Evolutionary conservation across 2,888 invertebrate species (phyloP), one percentile per base, ranked within the genome.

Genomic region (Arrhopalites spinosus): DNA sequence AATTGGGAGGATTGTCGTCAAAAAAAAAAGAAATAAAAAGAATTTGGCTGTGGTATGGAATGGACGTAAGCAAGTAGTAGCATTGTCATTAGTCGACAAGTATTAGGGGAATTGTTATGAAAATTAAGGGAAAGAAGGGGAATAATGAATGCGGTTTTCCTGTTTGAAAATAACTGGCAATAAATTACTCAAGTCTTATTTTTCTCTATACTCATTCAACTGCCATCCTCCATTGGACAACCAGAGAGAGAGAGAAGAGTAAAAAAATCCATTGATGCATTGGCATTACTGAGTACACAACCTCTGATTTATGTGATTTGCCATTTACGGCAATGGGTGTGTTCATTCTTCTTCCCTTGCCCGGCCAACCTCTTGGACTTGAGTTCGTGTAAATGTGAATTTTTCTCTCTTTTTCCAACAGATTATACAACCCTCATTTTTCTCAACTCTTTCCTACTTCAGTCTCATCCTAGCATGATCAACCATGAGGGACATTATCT

Each of bases 291-390:
- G 70, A 70, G 70, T 70, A 70, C 70, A 70, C 70, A 70, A 70
- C 56, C 70, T 56, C 70, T 70, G 70, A 70, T 70, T 70, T 70
- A 70, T 70, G 70, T 70, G 53, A 70, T 70, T 70, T 70, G 70
- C 70, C 70, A 70, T 70, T 70, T 70, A 70, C 56, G 70, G 70
- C 25, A 70, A 30, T 70, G 70, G 70, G 70, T 70, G 70, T 70
- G 70, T 70, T 53, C 70, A 25, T 29, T 30, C 30, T 70, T 29
- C 27, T 50, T 53, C 29, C 53, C 50, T 69, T 69, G 23, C 68
- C 68, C 66, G 27, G 50, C 29, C 50, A 20, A 43, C 50, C 50
- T 68, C 47, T 47, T 56, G 1, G 47, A 3, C 23, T 68, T 1
- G 27, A 20, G 66, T 53, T 70, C 20, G 70, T 70, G 36, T 53